A percentile compares a stretch with the other conserved stretches of the same genome.
Evolutionary conservation across 2,113 vertebrate species (phyloP).

Genomic region (Balaeniceps rex): DNA sequence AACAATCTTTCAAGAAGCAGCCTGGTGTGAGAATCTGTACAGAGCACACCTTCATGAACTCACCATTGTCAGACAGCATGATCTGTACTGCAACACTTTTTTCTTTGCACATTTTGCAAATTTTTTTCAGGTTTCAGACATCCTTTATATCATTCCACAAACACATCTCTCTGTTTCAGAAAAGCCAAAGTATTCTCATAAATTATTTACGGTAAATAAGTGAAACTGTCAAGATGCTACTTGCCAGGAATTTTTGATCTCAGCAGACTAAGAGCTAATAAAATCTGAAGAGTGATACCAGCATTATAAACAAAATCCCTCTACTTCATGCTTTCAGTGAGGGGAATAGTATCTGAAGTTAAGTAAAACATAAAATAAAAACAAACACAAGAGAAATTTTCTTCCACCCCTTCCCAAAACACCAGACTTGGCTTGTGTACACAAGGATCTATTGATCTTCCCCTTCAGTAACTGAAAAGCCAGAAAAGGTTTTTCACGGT

Average conservation of each 20-base stretch:
- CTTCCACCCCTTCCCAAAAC: background rate
- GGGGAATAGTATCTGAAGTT: background rate
- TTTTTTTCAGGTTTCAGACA: background rate
- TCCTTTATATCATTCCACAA: background rate
- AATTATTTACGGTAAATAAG: background rate
- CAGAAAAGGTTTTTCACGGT: background rate
- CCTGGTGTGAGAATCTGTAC: background rate
- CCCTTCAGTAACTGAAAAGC: background rate
- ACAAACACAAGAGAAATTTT: background rate
- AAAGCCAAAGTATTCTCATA: background rate
- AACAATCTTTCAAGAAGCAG: background rate
- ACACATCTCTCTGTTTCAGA: background rate
- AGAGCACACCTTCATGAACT: background rate
- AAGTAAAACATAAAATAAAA: background rate
- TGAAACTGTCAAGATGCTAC: background rate
- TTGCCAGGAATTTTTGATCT: background rate
- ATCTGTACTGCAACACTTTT: rapidly evolving
- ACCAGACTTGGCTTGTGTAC: background rate
- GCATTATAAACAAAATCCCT: background rate
- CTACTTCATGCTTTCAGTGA: background rate
- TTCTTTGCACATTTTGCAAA: background rate
- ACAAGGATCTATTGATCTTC: background rate
- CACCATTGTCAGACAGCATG: background rate
- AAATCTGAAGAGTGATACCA: background rate
- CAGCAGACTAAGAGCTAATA: background rate